Percentiles rank a stretch among this genome's conserved stretches.
These are phyloP conservation scores for Mallotus villosus DNA, from an alignment of 2,797 vertebrate genomes.

Conservation along the genomic window DNA sequence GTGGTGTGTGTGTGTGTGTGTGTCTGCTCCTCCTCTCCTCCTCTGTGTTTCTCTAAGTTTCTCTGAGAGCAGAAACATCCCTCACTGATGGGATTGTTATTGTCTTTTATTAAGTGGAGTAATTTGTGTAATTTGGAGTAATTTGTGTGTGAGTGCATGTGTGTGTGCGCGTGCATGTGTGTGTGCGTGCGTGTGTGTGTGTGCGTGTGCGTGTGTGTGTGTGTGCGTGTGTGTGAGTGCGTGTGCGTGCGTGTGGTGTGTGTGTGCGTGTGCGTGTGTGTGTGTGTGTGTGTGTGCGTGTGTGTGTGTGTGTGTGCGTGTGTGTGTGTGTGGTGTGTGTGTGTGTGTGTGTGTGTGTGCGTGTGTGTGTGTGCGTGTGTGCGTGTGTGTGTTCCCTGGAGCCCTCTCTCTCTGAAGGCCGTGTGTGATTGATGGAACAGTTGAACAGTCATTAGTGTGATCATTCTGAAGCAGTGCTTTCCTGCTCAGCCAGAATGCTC, in stretches of 20 bases:
- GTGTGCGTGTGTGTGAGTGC: neutral
- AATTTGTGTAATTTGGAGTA: neutral
- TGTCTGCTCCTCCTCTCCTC: neutral
- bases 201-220: neutral
- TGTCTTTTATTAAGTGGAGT: neutral
- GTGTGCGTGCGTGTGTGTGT: neutral
- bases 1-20: too few species aligned
- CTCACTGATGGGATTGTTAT: conserved; percentile 2
- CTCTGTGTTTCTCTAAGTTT: neutral
- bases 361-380: neutral
- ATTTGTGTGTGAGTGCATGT: neutral
- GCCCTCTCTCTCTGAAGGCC: conserved; percentile 24
- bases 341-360: neutral
- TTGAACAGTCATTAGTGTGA: conserved; percentile 48
- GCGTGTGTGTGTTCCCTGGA: neutral
- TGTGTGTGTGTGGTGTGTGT: neutral
- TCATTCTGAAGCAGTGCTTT: conserved; percentile 43
- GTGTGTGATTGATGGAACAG: conserved; percentile 43
- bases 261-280: neutral
- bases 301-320: too few species aligned
- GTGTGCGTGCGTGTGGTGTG: too few species aligned
- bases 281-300: neutral
- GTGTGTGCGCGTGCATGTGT: neutral
- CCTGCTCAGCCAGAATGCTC: conserved; percentile 41
- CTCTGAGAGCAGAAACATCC: neutral